phyloP scores from a whole-genome alignment of 2,113 vertebrate genomes.

The Odontesthes bonariensis region DNA sequence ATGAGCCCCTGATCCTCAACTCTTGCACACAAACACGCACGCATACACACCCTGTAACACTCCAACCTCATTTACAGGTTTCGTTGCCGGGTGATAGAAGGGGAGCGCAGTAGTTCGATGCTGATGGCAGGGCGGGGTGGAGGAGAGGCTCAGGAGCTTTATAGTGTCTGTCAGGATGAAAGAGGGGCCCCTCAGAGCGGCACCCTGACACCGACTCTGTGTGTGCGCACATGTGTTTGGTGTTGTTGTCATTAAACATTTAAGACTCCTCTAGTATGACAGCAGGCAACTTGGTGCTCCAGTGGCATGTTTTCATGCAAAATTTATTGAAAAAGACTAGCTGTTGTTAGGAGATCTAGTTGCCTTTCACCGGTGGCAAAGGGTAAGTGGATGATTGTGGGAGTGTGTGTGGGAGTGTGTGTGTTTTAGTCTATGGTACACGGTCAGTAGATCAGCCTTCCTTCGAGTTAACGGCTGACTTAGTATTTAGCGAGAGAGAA shows the following conservation, averaged over 20 bases:
- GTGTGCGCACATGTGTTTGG: conserved; percentile 85
- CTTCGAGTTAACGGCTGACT: conserved; percentile 42
- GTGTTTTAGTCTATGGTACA: conserved; percentile 50
- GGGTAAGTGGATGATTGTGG: conserved; percentile 86
- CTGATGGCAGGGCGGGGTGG: conserved; percentile 59
- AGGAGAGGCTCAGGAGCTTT: conserved; percentile 70
- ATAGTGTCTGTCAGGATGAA: conserved; percentile 91
- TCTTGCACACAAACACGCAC: conserved; percentile 34
- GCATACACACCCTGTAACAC: conserved; percentile 39
- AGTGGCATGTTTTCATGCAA: conserved; percentile 95
- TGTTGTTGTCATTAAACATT: conserved; percentile 99
- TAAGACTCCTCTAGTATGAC: conserved; percentile 93
- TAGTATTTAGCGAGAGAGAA: conserved; percentile 8
- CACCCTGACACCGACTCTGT: conserved; percentile 91
- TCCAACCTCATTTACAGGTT: conserved; percentile 88
- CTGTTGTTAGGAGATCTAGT: conserved; percentile 88
- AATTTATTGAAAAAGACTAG: conserved; percentile 95
- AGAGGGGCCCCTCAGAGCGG: conserved; percentile 86
- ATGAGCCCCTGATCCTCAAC: conserved; percentile 36
- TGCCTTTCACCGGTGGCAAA: conserved; percentile 89
- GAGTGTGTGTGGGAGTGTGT: conserved; percentile 39
- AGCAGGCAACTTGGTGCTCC: conserved; percentile 93
- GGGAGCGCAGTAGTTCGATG: conserved; percentile 48
- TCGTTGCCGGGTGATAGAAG: conserved; percentile 71
- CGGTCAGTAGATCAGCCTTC: conserved; percentile 58